A percentile compares a stretch with the other conserved stretches of the same genome.
Conservation (phyloP, 2,888 invertebrate species). For the Hoplodrina ambigua region DNA sequence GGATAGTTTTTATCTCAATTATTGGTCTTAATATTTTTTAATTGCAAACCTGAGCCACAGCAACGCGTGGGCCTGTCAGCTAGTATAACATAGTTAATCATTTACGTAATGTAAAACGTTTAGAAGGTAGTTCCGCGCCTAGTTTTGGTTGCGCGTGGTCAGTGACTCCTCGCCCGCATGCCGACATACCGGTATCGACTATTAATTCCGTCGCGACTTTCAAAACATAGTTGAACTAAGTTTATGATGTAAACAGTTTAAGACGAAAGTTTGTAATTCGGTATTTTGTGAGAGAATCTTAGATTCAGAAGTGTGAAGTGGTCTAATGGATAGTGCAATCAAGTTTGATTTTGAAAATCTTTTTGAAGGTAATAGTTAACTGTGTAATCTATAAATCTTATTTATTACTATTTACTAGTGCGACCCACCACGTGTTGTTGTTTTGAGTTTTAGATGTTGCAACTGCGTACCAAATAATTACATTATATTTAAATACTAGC, state of each 20-base stretch:
- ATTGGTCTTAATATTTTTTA: too few species aligned
- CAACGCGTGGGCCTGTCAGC: too few species aligned
- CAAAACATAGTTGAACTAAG: constrained; percentile 23
- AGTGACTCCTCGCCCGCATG: constrained; percentile 28
- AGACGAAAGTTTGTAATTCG: neutral
- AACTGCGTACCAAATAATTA: neutral
- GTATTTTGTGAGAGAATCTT: constrained; percentile 6
- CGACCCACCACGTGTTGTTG: constrained; percentile 10
- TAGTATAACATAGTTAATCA: constrained; percentile 3
- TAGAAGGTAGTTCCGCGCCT: constrained; percentile 12
- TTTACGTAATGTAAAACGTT: constrained; percentile 31
- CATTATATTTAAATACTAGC: too few species aligned
- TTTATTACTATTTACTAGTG: neutral
- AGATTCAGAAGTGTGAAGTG: constrained; percentile 15
- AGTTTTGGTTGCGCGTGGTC: constrained; percentile 23
- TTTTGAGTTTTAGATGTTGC: neutral
- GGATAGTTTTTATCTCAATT: too few species aligned
- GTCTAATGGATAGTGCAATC: constrained; percentile 7
- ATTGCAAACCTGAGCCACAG: too few species aligned
- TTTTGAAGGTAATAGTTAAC: constrained; percentile 36
- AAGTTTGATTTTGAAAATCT: constrained; percentile 27
- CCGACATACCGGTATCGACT: constrained; percentile 41
- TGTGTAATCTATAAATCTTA: neutral
- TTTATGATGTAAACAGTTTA: constrained; percentile 37
- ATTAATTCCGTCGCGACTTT: constrained; percentile 20